These are phyloP conservation scores for Erythrocebus patas DNA, from an alignment of 2,113 vertebrate genomes.

Conservation along the genomic window DNA sequence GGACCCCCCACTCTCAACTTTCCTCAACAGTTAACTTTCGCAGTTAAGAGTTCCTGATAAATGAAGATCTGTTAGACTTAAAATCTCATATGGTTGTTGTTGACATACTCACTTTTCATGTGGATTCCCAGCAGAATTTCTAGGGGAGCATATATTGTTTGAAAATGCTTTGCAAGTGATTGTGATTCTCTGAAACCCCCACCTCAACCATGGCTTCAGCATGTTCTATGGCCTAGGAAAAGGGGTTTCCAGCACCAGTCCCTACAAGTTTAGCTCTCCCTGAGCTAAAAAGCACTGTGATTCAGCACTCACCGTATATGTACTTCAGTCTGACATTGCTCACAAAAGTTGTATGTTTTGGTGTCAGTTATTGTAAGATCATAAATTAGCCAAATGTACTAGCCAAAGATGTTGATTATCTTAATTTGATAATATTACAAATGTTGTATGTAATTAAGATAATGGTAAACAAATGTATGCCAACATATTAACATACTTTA, in stretches of 20 bases:
- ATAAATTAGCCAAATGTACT: not conserved
- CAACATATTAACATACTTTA: not conserved
- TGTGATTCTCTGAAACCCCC: not conserved
- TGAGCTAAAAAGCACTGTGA: not conserved
- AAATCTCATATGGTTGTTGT: not conserved
- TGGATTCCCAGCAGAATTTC: not conserved
- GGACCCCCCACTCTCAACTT: not conserved
- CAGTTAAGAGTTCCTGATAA: not conserved
- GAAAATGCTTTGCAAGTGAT: not conserved
- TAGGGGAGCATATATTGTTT: not conserved
- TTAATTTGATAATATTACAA: conserved; percentile 34
- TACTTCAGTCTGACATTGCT: conserved; percentile 6
- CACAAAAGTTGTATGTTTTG: not conserved
- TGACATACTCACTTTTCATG: not conserved
- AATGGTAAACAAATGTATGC: not conserved
- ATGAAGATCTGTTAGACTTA: not conserved
- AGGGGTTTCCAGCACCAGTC: not conserved
- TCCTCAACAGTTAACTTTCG: not conserved
- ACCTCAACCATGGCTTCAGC: not conserved
- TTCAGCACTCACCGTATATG: not conserved
- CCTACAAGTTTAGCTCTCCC: not conserved
- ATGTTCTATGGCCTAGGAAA: not conserved
- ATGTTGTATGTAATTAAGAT: conserved; percentile 9
- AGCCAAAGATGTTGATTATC: conserved; percentile 12
- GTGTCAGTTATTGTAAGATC: not conserved